Evolutionary conservation across 2,888 invertebrate genomes (phyloP).

Genomic region (Autographa pulchrina): DNA sequence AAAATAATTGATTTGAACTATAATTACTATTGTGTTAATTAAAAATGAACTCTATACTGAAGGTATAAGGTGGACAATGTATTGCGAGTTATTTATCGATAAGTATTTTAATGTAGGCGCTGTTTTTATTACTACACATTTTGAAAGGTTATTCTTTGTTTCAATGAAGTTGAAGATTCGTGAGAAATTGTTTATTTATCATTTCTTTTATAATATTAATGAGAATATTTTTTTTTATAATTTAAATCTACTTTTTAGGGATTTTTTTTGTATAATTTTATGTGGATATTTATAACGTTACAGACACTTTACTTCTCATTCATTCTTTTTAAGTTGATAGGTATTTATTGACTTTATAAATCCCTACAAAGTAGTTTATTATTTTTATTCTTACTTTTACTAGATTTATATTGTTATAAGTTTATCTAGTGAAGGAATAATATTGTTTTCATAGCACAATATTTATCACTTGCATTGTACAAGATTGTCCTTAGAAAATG

Average conservation of each 20-base stretch:
- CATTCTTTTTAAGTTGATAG: background rate
- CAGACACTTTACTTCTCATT: too few species aligned
- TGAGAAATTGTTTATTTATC: constrained; percentile 8
- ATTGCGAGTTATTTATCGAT: constrained; percentile 25
- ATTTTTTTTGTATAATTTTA: background rate
- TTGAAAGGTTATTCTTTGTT: constrained; percentile 25
- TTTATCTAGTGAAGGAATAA: background rate
- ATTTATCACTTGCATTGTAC: background rate
- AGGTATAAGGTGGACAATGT: constrained; percentile 33
- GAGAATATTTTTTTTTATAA: background rate
- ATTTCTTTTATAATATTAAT: background rate
- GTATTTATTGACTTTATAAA: background rate
- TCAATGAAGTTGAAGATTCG: constrained; percentile 10
- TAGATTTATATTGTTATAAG: background rate
- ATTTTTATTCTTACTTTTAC: background rate
- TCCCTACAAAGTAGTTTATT: constrained; percentile 19
- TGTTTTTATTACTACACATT: constrained; percentile 21
- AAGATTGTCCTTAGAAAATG: background rate
- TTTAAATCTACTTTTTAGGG: background rate
- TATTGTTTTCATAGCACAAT: background rate
- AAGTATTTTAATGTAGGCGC: constrained; percentile 31
- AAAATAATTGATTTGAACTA: constrained; percentile 78
- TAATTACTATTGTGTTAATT: constrained; percentile 55
- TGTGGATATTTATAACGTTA: too few species aligned
- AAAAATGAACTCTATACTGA: constrained; percentile 55